Evolutionary conservation across 2,113 vertebrate species (phyloP), one percentile per base, ranked within the genome.

Genomic region (Taurulus bubalis): DNA sequence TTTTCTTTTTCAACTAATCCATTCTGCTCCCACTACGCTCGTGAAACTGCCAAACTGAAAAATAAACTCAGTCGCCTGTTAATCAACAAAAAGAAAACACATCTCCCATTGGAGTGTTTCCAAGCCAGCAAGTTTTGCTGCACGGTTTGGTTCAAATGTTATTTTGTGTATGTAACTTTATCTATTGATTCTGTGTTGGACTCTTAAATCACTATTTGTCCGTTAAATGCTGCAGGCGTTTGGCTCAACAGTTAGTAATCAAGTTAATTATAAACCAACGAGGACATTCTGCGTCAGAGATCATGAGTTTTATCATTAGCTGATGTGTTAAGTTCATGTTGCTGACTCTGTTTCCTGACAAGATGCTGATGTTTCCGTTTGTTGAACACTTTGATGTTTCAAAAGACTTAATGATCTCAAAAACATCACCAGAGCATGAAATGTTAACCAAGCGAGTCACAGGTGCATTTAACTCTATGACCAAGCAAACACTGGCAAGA

Each of bases 381-480:
- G 10, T 42, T 60, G 15, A 64, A 66, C 16, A 63, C 77, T 83
- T 87, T 80, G 77, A 66, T 45, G 68, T 82, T 82, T 85, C 0
- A 58, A 45, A 45, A 45, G 26, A 51, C 51, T 81, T 51, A 71
- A 38, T 38, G 34, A 28, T 82, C 47, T 59, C 30, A 56, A 71
- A 89, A 77, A 24, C 56, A 59, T 70, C 26, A 76, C 30, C 40
- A 18, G 40, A 49, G 49, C 68, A 72, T 89, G 11, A 80, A 69
- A 71, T 79, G 84, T 84, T 66, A 70, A 68, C 66, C 26, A 32
- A 49, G 60, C 80, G 75, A 80, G 49, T 87, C 32, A 68, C 16
- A 1, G 2, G 34, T 56, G 45, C 24, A 9, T 83, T 79, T 51
- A 69, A 85, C 59, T 38, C 64, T 45, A 58, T 53, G 58, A 3